A percentile compares a stretch with the other conserved stretches of the same genome.
These are phyloP conservation scores for Nycticebus coucang DNA, from an alignment of 2,113 vertebrate species.

Conservation along the genomic window DNA sequence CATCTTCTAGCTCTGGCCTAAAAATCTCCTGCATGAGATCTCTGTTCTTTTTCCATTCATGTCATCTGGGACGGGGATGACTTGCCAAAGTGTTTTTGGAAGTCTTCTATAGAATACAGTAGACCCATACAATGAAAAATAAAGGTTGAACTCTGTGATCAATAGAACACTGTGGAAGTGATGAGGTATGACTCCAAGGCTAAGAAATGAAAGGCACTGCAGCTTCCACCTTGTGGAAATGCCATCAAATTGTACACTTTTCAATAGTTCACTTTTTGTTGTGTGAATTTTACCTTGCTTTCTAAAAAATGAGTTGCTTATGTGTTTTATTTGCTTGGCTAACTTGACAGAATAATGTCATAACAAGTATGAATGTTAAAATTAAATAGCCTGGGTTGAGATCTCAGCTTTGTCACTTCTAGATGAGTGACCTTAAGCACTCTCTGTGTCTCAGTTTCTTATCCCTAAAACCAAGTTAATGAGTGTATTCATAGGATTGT, in stretches of 20 bases:
- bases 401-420: neutral
- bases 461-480: neutral
- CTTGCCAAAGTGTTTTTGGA: neutral
- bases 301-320: neutral
- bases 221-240: neutral
- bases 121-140: neutral
- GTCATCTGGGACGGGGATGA: neutral
- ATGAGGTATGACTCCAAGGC: neutral
- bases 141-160: neutral
- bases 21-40: neutral
- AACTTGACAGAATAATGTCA: neutral
- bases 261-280: neutral
- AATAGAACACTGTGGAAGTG: neutral
- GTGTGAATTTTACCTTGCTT: neutral
- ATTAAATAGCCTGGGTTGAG: neutral
- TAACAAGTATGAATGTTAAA: neutral
- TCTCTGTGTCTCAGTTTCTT: neutral
- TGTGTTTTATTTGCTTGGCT: neutral
- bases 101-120: neutral
- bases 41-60: neutral
- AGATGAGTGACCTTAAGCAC: neutral
- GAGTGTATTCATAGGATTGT: neutral
- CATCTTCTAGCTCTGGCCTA: neutral
- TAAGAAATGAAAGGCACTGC: neutral
- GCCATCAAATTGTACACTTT: neutral